These are phyloP conservation scores for Callipepla squamata DNA, from an alignment of 2,113 vertebrate species.

Conservation along the genomic window DNA sequence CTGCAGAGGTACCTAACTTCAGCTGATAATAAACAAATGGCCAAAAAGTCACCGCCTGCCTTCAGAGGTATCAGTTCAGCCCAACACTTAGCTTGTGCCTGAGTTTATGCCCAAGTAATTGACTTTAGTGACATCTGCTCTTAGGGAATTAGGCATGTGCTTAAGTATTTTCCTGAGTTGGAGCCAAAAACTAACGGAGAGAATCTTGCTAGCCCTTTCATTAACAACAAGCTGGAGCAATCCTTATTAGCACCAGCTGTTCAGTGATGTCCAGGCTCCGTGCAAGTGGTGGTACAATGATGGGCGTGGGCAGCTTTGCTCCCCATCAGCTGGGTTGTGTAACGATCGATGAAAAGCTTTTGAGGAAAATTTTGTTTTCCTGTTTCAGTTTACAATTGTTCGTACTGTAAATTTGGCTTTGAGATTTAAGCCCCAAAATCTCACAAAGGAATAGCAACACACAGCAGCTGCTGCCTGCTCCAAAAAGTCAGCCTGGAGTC, in stretches of 20 bases:
- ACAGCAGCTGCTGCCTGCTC: not conserved
- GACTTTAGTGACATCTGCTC: conserved; percentile 69
- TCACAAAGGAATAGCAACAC: not conserved
- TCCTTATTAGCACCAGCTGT: conserved; percentile 32
- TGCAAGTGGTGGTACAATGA: not conserved
- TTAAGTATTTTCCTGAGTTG: conserved; percentile 64
- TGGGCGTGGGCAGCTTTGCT: accelerated
- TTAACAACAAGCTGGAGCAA: conserved; percentile 23
- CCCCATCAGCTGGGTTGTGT: not conserved
- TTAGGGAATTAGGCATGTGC: conserved; percentile 54
- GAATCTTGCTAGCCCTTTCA: conserved; percentile 38
- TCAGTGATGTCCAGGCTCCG: not conserved
- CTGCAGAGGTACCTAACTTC: conserved; percentile 49
- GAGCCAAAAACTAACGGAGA: conserved; percentile 56
- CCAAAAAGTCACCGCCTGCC: conserved; percentile 57
- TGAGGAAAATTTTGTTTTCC: not conserved
- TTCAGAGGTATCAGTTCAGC: conserved; percentile 55
- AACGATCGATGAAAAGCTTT: not conserved
- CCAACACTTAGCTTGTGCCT: conserved; percentile 54
- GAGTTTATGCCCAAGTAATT: conserved; percentile 65
- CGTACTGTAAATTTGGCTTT: not conserved
- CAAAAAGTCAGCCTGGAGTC: not conserved
- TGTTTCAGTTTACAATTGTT: not conserved
- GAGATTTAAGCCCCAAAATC: not conserved
- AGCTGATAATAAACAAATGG: conserved; percentile 70